Evolutionary conservation across 2,888 invertebrate species (phyloP).

Genomic region (Eudemis profundana): DNA sequence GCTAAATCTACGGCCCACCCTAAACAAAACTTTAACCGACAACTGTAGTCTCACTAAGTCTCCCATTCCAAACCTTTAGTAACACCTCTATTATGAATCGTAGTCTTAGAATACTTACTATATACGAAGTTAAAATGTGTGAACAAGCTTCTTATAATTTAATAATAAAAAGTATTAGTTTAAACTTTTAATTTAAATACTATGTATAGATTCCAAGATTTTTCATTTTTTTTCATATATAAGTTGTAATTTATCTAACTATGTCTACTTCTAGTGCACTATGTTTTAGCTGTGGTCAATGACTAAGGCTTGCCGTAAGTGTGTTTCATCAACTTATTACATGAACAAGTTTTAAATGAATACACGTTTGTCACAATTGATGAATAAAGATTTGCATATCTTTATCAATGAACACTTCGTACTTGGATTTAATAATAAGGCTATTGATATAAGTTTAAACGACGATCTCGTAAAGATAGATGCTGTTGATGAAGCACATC

Average conservation of each 20-base stretch:
- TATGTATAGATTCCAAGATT: conserved; percentile 84
- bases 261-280: conserved; percentile 81
- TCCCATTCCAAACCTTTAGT: conserved; percentile 64
- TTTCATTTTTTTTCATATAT: conserved; percentile 69
- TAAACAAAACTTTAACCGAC: conserved; percentile 67
- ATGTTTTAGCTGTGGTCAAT: conserved; percentile 83
- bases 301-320: conserved; percentile 66
- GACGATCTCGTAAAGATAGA: not conserved
- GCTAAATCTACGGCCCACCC: conserved; percentile 57
- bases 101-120: conserved; percentile 79
- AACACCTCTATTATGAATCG: conserved; percentile 62
- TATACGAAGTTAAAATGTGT: conserved; percentile 84
- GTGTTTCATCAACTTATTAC: conserved; percentile 60
- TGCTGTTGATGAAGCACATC: conserved; percentile 62
- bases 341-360: conserved; percentile 8
- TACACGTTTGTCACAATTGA: not conserved
- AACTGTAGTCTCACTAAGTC: conserved; percentile 66
- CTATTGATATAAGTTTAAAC: not conserved
- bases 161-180: conserved; percentile 84
- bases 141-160: conserved; percentile 84
- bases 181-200: conserved; percentile 83
- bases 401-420: conserved; percentile 7
- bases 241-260: conserved; percentile 83
- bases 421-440: not conserved
- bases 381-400: not conserved